Conservation (phyloP, 2,797 vertebrate species). For the Cuniculus paca region DNA sequence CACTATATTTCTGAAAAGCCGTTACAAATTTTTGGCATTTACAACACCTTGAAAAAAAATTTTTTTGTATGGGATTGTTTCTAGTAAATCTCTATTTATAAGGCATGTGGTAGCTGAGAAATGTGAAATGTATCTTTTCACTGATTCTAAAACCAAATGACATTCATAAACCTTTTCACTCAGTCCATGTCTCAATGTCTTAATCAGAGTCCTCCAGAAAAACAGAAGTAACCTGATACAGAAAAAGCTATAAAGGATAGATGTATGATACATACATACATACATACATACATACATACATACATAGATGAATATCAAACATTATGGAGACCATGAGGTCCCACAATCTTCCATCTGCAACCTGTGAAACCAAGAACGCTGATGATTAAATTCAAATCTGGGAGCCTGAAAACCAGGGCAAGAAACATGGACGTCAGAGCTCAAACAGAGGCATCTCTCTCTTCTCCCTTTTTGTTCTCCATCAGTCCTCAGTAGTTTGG, state of each 20-base stretch:
- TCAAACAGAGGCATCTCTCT: neutral
- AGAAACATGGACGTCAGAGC: neutral
- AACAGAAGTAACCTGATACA: neutral
- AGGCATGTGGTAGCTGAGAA: conserved; percentile 12
- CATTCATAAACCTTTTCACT: neutral
- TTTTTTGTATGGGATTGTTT: neutral
- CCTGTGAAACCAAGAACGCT: neutral
- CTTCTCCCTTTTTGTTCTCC: neutral
- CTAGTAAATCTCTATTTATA: conserved; percentile 34
- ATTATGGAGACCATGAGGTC: neutral
- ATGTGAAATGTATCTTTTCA: neutral
- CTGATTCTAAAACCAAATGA: conserved; percentile 31
- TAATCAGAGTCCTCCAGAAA: neutral
- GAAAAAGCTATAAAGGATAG: neutral
- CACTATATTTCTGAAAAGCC: conserved; percentile 9
- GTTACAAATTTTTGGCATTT: conserved; percentile 19
- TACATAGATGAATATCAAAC: neutral
- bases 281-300: neutral
- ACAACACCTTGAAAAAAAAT: neutral
- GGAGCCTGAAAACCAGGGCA: neutral
- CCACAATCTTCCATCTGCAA: neutral
- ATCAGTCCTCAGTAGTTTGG: neutral
- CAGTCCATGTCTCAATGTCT: neutral
- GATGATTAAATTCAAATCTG: neutral
- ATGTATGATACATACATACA: neutral